Evolutionary conservation across 1,140 invertebrate genomes (phyloP).

Genomic region (Heliconius congener): DNA sequence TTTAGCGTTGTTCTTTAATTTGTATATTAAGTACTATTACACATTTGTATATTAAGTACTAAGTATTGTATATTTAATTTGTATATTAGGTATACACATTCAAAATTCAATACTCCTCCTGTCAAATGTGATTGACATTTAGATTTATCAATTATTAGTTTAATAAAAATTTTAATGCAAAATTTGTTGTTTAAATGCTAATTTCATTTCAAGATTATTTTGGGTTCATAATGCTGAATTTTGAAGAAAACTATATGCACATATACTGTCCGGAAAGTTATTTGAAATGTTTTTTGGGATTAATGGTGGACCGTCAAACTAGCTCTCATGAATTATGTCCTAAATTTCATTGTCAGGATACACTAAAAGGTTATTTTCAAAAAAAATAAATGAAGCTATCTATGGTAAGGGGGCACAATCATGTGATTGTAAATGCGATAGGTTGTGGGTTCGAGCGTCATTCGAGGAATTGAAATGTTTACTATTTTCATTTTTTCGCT

Average conservation of each 20-base stretch:
- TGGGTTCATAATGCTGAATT: slow-evolving; percentile 16
- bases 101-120: no score
- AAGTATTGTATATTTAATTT: no score
- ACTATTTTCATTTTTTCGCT: no score
- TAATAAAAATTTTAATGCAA: not conserved
- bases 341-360: slow-evolving; percentile 28
- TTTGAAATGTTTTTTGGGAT: slow-evolving; percentile 65
- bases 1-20: no score
- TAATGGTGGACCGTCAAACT: slow-evolving; percentile 53
- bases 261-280: slow-evolving; percentile 64
- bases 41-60: no score
- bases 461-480: no score
- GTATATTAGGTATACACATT: no score
- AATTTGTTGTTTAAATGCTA: not conserved
- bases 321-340: slow-evolving; percentile 49
- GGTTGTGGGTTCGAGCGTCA: no score
- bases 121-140: no score
- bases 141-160: not conserved
- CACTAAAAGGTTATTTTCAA: not conserved
- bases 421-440: not conserved
- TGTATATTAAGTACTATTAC: no score
- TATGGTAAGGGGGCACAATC: no score
- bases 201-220: not conserved
- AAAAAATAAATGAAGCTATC: not conserved
- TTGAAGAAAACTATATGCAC: slow-evolving; percentile 51